Evolutionary conservation across 92 coral and sea anemone species (phyloP), one percentile per base, ranked within the genome.

Genomic region (Galaxea fascicularis): DNA sequence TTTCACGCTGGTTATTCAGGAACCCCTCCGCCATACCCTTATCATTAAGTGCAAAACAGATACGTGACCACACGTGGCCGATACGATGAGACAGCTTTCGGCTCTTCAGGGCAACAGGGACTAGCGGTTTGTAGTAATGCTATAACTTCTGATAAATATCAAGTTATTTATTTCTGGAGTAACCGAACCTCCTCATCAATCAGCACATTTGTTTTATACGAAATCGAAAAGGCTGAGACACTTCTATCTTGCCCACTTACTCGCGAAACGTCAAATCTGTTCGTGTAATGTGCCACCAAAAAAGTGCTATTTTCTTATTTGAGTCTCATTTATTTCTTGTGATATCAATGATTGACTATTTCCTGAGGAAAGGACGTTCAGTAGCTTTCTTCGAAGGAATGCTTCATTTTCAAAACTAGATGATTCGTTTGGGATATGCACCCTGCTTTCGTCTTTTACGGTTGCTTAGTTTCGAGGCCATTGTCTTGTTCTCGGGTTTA

Each of bases 1-100:
- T 89, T 94, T 82, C 90, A 93, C 49, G 80, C 89, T 58, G 90
- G 89, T 31, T 94, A 78, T 49, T 80, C 93, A 11, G 98, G 98
- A 21, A 76, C 85, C 58, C 92, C 93, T 41, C 86, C 93, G 0
- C 78, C 90, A 15, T 94, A 77, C 76, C 80, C 98, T 9, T 94
- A 86, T 67, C 92, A 89, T 45, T 87, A 47, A 83, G 77, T 29
- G 8, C 7, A 35, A 35, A 35, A 35, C 27, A 26, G 20, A 22
- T 53, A 69, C 22, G 77, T 69, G 57, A 57, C 44, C 53, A 17
- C 22, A 24, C 0, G 31, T 18, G 56, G 26, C 12, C 62, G 5
- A 13, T 14, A 44, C 64, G 20, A 20, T 51, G n/a, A 21, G 21
- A 49, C 17, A 25, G 1, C 0, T 2, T 17, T 17, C 16, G 5